Evolutionary conservation across 2,113 vertebrate species (phyloP).

Genomic region (Callipepla californica): DNA sequence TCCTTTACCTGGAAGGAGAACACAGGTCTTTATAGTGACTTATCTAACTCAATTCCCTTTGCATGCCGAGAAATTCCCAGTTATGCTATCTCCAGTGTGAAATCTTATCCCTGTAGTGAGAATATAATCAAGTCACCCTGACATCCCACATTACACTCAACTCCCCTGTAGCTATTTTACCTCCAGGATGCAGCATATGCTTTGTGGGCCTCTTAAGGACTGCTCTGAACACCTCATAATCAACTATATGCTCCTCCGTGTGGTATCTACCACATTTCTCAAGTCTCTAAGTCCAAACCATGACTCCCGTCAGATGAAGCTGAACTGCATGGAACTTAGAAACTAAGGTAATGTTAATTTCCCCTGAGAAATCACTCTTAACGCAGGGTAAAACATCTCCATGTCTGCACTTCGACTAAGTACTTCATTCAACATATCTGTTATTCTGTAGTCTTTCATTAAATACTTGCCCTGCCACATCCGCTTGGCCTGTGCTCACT

Average conservation of each 20-base stretch:
- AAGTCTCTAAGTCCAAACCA: background rate
- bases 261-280: background rate
- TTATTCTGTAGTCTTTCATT: background rate
- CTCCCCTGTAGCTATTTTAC: background rate
- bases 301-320: background rate
- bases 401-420: background rate
- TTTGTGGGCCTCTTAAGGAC: background rate
- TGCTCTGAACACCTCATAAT: rapidly evolving
- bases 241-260: rapidly evolving
- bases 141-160: background rate
- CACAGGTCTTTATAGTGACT: background rate
- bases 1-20: background rate
- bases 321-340: background rate
- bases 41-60: background rate
- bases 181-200: background rate
- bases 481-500: rapidly evolving
- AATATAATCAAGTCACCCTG: background rate
- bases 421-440: background rate
- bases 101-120: background rate
- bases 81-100: background rate
- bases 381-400: background rate
- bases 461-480: background rate
- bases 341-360: background rate
- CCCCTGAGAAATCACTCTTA: background rate
- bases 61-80: background rate